phyloP scores from a whole-genome alignment of 2,797 vertebrate genomes.

The Rhabdophis nuchalis region DNA sequence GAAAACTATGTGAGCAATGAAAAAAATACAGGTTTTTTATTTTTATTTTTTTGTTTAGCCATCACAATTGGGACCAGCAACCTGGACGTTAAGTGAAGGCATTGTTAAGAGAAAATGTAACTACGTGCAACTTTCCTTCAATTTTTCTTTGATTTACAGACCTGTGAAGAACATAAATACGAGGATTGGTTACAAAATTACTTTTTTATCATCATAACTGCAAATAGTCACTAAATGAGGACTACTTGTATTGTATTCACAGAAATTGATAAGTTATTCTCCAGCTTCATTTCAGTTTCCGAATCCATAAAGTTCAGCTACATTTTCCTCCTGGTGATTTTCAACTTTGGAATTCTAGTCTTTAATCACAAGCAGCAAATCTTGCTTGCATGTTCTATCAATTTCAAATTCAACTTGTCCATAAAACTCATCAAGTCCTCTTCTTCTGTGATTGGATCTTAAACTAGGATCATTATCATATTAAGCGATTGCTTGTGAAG shows the following conservation, averaged over 20 bases:
- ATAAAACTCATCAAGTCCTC: neutral
- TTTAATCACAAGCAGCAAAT: neutral
- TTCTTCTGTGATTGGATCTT: neutral
- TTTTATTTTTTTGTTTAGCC: neutral
- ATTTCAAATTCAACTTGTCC: neutral
- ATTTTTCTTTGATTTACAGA: neutral
- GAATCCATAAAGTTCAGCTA: neutral
- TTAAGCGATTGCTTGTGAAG: neutral
- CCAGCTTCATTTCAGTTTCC: neutral
- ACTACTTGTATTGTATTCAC: neutral
- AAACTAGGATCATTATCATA: neutral
- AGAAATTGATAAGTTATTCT: neutral
- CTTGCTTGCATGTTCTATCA: neutral
- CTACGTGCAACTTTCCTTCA: neutral
- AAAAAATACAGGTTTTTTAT: neutral
- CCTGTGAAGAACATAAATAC: neutral
- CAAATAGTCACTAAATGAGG: neutral
- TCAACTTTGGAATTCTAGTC: neutral
- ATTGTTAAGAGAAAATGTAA: neutral
- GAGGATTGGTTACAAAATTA: neutral
- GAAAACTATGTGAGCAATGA: neutral
- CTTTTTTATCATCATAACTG: neutral
- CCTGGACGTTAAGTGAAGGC: neutral
- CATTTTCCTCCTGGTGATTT: neutral
- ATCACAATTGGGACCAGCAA: neutral